A percentile compares a stretch with the other conserved stretches of the same genome.
These are phyloP conservation scores for Danionella cerebrum DNA, from an alignment of 2,113 vertebrate species.

Conservation along the genomic window DNA sequence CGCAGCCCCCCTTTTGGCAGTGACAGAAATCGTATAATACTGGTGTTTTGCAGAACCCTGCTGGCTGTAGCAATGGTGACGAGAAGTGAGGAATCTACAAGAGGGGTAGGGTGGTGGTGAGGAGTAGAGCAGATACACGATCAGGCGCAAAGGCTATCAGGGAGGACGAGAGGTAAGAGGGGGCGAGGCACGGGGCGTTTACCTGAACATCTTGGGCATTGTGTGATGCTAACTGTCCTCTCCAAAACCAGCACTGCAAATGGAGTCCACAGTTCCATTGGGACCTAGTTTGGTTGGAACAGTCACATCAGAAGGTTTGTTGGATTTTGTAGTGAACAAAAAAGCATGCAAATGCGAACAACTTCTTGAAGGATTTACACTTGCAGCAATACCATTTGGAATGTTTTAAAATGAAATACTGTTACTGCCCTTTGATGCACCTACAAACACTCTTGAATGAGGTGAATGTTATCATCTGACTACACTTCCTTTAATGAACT, in stretches of 20 bases:
- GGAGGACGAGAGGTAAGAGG: constrained; percentile 32
- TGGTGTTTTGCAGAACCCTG: constrained; percentile 7
- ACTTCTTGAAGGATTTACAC: neutral
- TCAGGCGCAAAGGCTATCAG: constrained; percentile 36
- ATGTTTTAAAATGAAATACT: neutral
- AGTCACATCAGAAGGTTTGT: constrained; percentile 32
- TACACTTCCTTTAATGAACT: neutral
- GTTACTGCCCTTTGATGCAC: neutral
- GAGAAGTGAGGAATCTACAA: constrained; percentile 23
- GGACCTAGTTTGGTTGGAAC: constrained; percentile 42
- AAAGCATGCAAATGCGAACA: constrained; percentile 7
- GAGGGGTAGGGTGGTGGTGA: constrained; percentile 26
- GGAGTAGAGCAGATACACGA: constrained; percentile 28
- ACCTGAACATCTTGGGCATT: constrained; percentile 44
- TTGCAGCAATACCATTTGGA: neutral
- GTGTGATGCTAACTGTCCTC: constrained; percentile 41
- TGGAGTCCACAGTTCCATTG: constrained; percentile 40
- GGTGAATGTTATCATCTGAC: neutral
- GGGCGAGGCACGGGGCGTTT: constrained; percentile 42
- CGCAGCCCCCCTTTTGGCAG: neutral
- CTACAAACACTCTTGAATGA: neutral
- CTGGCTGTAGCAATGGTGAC: constrained; percentile 22
- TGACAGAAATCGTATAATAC: neutral
- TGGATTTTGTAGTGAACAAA: neutral
- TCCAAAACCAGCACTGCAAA: constrained; percentile 31